These are phyloP conservation scores for Eueides isabella DNA, from an alignment of 1,140 invertebrate species.

Conservation along the genomic window DNA sequence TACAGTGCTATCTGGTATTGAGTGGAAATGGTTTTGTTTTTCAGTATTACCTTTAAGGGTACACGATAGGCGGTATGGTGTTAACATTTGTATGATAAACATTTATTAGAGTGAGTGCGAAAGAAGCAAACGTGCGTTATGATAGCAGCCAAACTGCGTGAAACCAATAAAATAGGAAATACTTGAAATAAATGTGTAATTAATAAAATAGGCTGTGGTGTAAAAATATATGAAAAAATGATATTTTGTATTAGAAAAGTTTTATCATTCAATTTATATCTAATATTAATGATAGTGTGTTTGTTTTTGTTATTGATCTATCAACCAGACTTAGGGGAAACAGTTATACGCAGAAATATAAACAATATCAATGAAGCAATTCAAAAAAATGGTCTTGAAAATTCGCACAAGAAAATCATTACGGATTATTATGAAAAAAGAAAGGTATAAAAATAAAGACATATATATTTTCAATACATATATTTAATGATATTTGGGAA, in stretches of 20 bases:
- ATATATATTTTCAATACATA: no score
- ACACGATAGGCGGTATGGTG: neutral
- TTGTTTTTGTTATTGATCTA: constrained; percentile 19
- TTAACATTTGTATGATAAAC: neutral
- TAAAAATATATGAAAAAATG: neutral
- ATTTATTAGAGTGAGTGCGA: constrained; percentile 1
- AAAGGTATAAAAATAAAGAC: no score
- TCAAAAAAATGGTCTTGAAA: neutral
- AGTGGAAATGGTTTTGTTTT: neutral
- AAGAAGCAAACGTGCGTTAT: constrained; percentile 10
- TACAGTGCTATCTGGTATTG: neutral
- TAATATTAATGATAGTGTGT: constrained; percentile 22
- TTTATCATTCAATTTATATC: constrained; percentile 7
- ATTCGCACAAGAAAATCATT: constrained; percentile 32
- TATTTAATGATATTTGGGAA: no score
- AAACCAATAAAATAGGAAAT: neutral
- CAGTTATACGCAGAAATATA: neutral
- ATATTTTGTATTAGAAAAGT: neutral
- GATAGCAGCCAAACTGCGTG: neutral
- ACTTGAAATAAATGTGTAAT: neutral
- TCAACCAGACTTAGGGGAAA: neutral
- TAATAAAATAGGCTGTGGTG: neutral
- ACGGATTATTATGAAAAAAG: constrained; percentile 41
- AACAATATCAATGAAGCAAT: neutral
- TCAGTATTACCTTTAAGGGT: neutral